Evolutionary conservation across 2,797 vertebrate genomes (phyloP), one percentile per base, ranked within the genome.

Genomic region (Telmatherina bonti): DNA sequence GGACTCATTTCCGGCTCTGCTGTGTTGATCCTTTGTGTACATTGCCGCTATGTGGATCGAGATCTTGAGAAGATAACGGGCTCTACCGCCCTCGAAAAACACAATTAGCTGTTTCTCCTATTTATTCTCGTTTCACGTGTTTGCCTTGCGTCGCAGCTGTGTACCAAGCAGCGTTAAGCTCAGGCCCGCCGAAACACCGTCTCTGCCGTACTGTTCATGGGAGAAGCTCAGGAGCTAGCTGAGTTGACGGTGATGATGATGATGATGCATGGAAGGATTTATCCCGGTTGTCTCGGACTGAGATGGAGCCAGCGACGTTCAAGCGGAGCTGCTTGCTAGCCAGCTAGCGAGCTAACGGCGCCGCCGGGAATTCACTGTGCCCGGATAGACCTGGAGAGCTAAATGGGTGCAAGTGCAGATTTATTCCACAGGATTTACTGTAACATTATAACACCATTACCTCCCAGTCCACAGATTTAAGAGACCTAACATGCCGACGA

Each of bases 291-390:
- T 86, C 79, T 88, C 76, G 16, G 84, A 79, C 79, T 91, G 91
- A 93, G 91, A 93, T 91, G 90, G 87, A 89, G 73, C 86, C 91
- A 78, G 81, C 77, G 79, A 82, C 83, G 76, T 67, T 83, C 70
- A 65, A 85, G 49, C 52, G 90, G 88, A 88, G 83, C 71, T 67
- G 85, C 89, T 81, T 69, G 90, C 88, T 87, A 79, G 86, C 73
- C 61, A 85, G 90, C 82, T 85, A 84, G 82, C 88, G 68, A 85
- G 84, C 81, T 81, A 79, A 82, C 79, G 51, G 78, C 58, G 59
- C 60, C 73, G 63, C 67, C 55, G 67, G 89, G n/a, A 77, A 75
- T 67, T 24, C 61, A 26, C 26, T n/a, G 57, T 49, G 45, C 68
- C 38, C 56, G 65, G 74, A 70, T 51, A 73, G 56, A 64, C 66